These are phyloP conservation scores for Gymnarchus niloticus DNA, from an alignment of 2,113 vertebrate genomes.

Conservation along the genomic window DNA sequence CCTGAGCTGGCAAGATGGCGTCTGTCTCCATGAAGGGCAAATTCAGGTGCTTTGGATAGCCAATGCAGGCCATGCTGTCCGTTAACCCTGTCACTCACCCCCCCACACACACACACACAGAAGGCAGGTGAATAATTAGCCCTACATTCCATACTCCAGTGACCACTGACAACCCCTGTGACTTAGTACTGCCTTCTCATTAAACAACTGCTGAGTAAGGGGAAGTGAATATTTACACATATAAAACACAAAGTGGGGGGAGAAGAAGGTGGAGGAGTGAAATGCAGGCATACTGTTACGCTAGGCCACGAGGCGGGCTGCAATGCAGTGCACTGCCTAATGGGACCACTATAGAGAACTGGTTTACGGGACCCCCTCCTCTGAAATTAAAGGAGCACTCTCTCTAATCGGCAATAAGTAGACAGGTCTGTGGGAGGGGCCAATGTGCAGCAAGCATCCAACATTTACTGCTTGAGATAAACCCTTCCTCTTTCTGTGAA, in stretches of 20 bases:
- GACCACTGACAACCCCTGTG: background rate
- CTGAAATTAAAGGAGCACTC: constrained; percentile 3
- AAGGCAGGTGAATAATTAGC: constrained; percentile 19
- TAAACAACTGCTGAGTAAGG: constrained; percentile 23
- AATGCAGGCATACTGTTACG: background rate
- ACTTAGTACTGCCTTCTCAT: constrained; percentile 21
- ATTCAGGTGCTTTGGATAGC: constrained; percentile 17
- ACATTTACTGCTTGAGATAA: background rate
- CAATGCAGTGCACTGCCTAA: background rate
- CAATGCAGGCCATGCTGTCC: background rate
- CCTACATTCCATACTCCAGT: constrained; percentile 1
- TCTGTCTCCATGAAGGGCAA: background rate
- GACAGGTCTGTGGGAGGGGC: background rate
- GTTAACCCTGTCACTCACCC: background rate
- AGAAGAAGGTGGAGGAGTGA: background rate
- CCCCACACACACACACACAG: background rate
- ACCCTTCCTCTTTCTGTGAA: background rate
- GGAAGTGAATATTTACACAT: constrained; percentile 17
- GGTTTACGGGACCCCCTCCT: no score
- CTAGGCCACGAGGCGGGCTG: background rate
- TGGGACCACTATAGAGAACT: no score
- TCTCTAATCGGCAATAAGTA: background rate
- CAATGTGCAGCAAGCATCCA: background rate
- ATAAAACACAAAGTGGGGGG: background rate
- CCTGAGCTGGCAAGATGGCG: background rate